Evolutionary conservation across 2,888 invertebrate species (phyloP), one percentile per base, ranked within the genome.

Genomic region (Macrophya annulata): DNA sequence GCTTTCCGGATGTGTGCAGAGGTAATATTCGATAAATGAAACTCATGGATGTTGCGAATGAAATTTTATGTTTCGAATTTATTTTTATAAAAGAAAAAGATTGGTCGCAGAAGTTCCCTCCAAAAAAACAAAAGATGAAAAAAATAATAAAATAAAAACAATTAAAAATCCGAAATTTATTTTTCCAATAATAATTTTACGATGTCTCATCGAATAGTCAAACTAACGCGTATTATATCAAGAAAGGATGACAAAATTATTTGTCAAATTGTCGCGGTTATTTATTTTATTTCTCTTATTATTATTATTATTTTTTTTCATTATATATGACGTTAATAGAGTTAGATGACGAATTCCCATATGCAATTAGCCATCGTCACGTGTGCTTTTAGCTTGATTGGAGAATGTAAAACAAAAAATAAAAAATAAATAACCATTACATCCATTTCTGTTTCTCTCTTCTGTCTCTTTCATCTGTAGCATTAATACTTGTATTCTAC

Each of bases 371-470:
- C 25, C 21, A 25, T 71, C 76, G 76, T 25, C 76, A 76, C 48
- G 48, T 76, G 76, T 76, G 76, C 76, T 76, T 76, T 76, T 48
- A 76, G 76, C 45, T 76, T 76, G 45, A 76, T 76, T 48, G 48
- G 12, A 48, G 25, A 45, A 21, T 76, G 25, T 76, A 21, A 25
- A 48, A 15, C 48, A 25, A 76, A 48, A 72, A 10, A 25, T 25
- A 48, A 25, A 48, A 48, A 25, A 48, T 21, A 21, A 45, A 48
- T 12, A 40, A 8, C 37, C 40, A 31, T 31, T 71, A 37, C 3
- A 65, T 71, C 10, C 8, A 9, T 31, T n/a, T 71, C 71, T 8
- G 2, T 62, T 62, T 62, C 62, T 62, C 21, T n/a, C 5, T n/a
- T 62, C 21, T n/a, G 25, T n/a, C 62, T 40, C 71, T 76, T 45